These are phyloP conservation scores for Harmothoe impar DNA, from an alignment of 2,888 invertebrate genomes.

Conservation along the genomic window DNA sequence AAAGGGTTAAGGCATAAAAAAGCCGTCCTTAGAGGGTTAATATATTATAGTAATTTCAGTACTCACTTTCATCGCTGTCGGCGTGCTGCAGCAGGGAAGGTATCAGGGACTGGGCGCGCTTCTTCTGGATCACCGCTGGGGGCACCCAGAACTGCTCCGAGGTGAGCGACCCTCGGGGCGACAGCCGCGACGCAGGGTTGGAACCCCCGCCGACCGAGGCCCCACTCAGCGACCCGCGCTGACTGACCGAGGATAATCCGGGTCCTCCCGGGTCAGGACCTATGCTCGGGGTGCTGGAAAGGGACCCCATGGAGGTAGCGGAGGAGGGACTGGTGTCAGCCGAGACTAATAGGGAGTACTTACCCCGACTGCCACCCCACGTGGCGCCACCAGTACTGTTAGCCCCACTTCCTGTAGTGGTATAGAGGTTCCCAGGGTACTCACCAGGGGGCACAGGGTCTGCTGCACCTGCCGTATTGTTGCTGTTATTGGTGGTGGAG, in stretches of 20 bases:
- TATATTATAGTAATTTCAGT: not conserved
- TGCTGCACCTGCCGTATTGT: too few relatives aligned
- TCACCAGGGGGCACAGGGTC: too few relatives aligned
- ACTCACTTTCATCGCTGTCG: slow-evolving; percentile 56
- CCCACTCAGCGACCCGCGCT: not conserved
- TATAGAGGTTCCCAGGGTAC: too few relatives aligned
- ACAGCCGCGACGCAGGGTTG: not conserved
- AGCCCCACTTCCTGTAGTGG: too few relatives aligned
- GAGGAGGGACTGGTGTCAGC: not conserved
- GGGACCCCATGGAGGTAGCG: slow-evolving; percentile 47
- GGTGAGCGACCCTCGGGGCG: not conserved
- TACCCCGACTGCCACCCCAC: not conserved
- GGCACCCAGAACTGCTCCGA: slow-evolving; percentile 82
- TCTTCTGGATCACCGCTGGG: slow-evolving; percentile 77
- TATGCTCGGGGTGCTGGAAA: not conserved
- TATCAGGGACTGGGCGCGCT: slow-evolving; percentile 79
- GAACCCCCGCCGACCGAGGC: not conserved
- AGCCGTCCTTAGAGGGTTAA: too few relatives aligned
- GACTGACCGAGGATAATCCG: not conserved
- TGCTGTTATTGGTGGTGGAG: not conserved
- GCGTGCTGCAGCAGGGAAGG: slow-evolving; percentile 70
- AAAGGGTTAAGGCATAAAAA: too few relatives aligned
- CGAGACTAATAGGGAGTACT: not conserved
- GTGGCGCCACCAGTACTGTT: not conserved
- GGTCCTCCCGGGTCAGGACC: not conserved